Evolutionary conservation across 2,888 invertebrate species (phyloP), one percentile per base, ranked within the genome.

Genomic region (Alviniconcha strummeri): DNA sequence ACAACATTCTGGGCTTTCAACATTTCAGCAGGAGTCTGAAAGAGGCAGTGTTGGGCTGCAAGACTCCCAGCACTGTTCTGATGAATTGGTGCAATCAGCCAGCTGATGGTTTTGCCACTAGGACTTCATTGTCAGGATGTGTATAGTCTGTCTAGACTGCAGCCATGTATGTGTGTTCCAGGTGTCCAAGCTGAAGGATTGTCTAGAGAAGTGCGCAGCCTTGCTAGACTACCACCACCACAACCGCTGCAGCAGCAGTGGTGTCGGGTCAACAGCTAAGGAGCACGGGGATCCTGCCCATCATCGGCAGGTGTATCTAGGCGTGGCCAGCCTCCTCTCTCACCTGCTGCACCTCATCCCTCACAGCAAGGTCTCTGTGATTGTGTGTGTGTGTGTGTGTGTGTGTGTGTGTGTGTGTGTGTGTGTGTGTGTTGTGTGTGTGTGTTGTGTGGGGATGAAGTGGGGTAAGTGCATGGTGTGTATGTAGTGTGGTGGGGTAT

Each of bases 151-250:
- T 36, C 36, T 36, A 36, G 36, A 36, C 36, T 36, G 36, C 36
- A 36, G 36, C 36, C 36, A 36, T 3, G 1, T 36, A 36, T 36
- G 36, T 36, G 36, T 60, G 57, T 64, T 15, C 7, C 85, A 93
- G 93, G 87, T 88, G 75, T 91, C 92, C 56, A 90, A 90, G 84
- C 86, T 93, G 64, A 88, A 87, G 11, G 91, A 90, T 80, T 89
- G 90, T 82, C 81, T 93, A 67, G 91, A 92, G 75, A 86, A 86
- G 13, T 83, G 92, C 5, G 88, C 89, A 36, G 90, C 89, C 57
- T 87, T 92, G 4, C 83, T 93, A 67, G 88, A 89, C 56, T 91
- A 87, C 80, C 92, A 93, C 88, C 90, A 92, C 88, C 91, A 84
- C 81, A 71, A 69, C 83, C 36, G 69, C 4, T 15, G 15, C 76